These are phyloP conservation scores for Capitulum mitella DNA, from an alignment of 2,888 invertebrate genomes.

Conservation along the genomic window DNA sequence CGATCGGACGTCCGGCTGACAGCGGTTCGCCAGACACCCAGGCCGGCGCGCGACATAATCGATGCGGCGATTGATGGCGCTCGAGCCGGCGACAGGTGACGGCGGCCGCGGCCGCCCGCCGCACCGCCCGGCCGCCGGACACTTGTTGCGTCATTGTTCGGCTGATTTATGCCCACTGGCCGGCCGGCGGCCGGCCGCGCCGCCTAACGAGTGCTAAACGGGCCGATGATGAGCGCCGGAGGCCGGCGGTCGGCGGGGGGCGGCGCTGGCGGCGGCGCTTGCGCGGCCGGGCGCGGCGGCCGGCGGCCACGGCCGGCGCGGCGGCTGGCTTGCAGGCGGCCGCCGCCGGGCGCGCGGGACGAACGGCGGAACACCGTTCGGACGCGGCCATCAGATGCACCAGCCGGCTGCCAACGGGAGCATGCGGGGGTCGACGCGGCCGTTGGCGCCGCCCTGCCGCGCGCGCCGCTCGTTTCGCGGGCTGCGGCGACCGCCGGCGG, in stretches of 20 bases:
- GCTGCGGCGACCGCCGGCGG: neutral
- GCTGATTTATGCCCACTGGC: neutral
- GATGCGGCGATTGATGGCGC: neutral
- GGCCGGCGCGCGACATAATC: neutral
- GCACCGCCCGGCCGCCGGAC: neutral
- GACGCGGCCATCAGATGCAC: neutral
- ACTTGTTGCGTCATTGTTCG: slow-evolving; percentile 9
- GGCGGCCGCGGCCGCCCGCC: neutral
- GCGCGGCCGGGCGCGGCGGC: neutral
- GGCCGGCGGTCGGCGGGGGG: neutral
- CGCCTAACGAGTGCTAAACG: neutral
- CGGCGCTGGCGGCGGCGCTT: neutral
- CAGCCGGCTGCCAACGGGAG: neutral
- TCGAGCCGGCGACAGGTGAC: slow-evolving; percentile 1
- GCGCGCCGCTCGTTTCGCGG: neutral
- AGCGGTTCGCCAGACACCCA: neutral
- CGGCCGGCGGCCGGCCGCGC: neutral
- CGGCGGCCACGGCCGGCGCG: neutral
- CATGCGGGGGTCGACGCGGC: neutral
- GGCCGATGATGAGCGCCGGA: neutral
- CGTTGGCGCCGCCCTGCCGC: neutral
- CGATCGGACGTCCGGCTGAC: neutral
- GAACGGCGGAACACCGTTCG: neutral
- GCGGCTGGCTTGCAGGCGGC: no score
- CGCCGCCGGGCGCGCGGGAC: neutral